These are phyloP conservation scores for Nymphicus hollandicus DNA, from an alignment of 2,113 vertebrate species.

Conservation along the genomic window DNA sequence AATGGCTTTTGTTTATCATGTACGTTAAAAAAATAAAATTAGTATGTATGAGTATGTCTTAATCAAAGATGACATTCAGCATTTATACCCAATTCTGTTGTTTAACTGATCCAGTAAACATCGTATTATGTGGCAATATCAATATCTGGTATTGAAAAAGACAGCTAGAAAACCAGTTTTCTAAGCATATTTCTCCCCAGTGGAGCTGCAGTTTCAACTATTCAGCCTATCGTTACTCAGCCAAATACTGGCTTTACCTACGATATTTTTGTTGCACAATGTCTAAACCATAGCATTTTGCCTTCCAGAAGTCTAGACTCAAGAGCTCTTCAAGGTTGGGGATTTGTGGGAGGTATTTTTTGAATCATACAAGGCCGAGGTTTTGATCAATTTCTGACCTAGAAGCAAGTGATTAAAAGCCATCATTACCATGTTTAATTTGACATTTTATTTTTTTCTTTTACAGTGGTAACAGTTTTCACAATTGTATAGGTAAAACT, in stretches of 20 bases:
- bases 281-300: neutral
- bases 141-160: neutral
- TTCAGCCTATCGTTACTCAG: neutral
- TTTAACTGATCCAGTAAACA: neutral
- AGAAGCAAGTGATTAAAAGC: neutral
- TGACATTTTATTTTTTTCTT: neutral
- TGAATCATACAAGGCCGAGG: accelerated
- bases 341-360: accelerated
- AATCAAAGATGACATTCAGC: neutral
- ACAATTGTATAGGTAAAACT: neutral
- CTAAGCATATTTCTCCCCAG: neutral
- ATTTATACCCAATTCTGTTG: neutral
- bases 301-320: neutral
- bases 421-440: neutral
- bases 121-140: neutral
- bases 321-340: neutral
- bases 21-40: neutral
- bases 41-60: neutral
- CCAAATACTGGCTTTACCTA: neutral
- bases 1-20: neutral
- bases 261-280: neutral
- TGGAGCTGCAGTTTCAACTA: neutral
- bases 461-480: neutral
- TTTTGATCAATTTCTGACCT: neutral
- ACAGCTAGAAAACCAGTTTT: neutral